Conservation (phyloP, 2,797 vertebrate species). For the Cephalopachus bancanus region DNA sequence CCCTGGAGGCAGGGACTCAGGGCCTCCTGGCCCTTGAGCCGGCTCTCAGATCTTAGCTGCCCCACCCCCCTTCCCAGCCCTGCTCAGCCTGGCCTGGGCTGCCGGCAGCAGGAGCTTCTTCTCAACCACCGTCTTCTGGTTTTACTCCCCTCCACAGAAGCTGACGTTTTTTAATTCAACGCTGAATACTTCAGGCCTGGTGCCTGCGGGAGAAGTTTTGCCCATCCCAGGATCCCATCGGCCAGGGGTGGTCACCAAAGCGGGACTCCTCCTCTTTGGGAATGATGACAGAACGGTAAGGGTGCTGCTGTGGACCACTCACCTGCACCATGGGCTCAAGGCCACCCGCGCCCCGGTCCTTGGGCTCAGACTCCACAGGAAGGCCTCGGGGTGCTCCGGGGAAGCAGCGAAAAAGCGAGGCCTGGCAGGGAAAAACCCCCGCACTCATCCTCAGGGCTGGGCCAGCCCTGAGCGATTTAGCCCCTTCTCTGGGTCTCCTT, state of each 20-base stretch:
- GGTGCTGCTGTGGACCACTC: neutral
- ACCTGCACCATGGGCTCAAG: neutral
- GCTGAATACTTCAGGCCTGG: slow-evolving; percentile 84
- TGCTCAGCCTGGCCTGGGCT: neutral
- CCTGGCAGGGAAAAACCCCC: neutral
- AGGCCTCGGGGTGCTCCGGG: neutral
- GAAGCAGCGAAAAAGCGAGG: neutral
- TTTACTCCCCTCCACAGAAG: slow-evolving; percentile 86
- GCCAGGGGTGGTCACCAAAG: slow-evolving; percentile 90
- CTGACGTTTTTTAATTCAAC: slow-evolving; percentile 93
- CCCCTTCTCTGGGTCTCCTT: neutral
- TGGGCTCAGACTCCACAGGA: neutral
- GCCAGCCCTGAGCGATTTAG: neutral
- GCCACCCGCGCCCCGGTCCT: neutral
- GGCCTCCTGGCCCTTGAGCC: too few species aligned
- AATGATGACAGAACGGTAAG: slow-evolving; percentile 91
- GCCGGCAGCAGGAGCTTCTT: fast-evolving
- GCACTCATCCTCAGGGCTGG: neutral
- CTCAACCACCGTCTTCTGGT: neutral
- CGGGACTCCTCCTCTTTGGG: slow-evolving; percentile 93
- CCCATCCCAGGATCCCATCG: slow-evolving; percentile 91
- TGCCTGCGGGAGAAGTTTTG: slow-evolving; percentile 88
- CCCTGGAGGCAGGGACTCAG: neutral
- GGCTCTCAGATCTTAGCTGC: too few species aligned
- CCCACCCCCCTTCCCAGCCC: neutral